Evolutionary conservation across 64 coral and sea anemone species (phyloP).

Genomic region (Actinia tenebrosa): DNA sequence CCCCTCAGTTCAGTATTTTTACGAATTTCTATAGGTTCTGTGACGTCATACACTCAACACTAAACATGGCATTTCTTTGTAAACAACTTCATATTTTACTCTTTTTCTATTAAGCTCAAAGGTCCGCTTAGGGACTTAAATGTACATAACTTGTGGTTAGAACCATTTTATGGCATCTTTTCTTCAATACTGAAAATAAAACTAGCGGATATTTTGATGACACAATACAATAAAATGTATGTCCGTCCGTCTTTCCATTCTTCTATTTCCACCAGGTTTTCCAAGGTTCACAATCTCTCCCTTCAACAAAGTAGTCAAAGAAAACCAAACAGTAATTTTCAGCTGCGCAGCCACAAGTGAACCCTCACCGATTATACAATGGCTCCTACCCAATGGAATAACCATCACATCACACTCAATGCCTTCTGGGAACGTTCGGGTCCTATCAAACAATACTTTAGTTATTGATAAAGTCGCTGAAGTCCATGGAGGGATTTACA

Average conservation of each 20-base stretch:
- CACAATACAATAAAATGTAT: no score
- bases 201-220: no score
- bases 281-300: constrained; percentile 31
- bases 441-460: constrained; percentile 69
- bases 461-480: constrained; percentile 39
- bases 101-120: no score
- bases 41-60: no score
- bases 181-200: no score
- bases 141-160: no score
- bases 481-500: constrained; percentile 53
- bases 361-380: constrained; percentile 45
- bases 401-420: neutral
- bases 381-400: constrained; percentile 51
- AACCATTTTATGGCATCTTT: no score
- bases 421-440: constrained; percentile 19
- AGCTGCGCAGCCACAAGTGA: constrained; percentile 29
- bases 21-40: no score
- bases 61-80: no score
- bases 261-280: constrained; percentile 13
- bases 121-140: no score
- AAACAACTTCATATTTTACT: no score
- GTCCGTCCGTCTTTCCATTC: neutral
- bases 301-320: constrained; percentile 18
- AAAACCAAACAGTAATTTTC: constrained; percentile 30
- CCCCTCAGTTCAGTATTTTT: neutral